Base-by-base conservation (phyloP, 1,140 invertebrate species). In the Heliconius melpomene region DNA sequence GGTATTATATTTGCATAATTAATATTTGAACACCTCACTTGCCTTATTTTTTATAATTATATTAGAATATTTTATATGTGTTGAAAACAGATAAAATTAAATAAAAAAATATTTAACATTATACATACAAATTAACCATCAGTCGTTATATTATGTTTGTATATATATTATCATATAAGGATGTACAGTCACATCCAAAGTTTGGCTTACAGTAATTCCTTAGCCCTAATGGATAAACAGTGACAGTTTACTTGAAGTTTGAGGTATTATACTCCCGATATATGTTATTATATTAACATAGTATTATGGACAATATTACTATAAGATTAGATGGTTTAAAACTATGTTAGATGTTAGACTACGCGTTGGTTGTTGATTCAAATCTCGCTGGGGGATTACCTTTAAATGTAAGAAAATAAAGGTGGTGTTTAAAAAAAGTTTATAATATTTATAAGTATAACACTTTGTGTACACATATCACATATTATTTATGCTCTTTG, bases 1-100 rank as follows among this genome's bases (percentile, higher is more conserved):
- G 78, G 79, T 80, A 80, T 81, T 60, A 81, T 81, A 81, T 81
- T 81, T 77, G 77, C 75, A 74, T 81, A 81, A 81, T 81, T 81
- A 81, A 81, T 73, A 73, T 57, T 74, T 76, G 75, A 77, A 76
- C 79, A 76, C 79, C 75, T 81, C 70, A 40, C 75, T 73, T 23
- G 70, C 75, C 54, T 74, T 81, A 77, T 66, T 20, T 57, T 32
- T 57, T n/a, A 20, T 57, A 57, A n/a, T n/a, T n/a, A 57, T 57
- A 57, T 23, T 7, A n/a, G 18, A n/a, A 40, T 40, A 13, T 40
- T 13, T 40, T 13, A 13, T 40, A 40, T 40, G 11, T 40, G 11
- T 40, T 2, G 40, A 40, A 40, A 40, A 40, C 3, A 40, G 40
- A 40, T 8, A 38, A 8, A 38, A 38, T 9, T 8, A 38, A 38